These are phyloP conservation scores for Zoanthus solanderi DNA, from an alignment of 92 coral and sea anemone genomes.

Conservation along the genomic window DNA sequence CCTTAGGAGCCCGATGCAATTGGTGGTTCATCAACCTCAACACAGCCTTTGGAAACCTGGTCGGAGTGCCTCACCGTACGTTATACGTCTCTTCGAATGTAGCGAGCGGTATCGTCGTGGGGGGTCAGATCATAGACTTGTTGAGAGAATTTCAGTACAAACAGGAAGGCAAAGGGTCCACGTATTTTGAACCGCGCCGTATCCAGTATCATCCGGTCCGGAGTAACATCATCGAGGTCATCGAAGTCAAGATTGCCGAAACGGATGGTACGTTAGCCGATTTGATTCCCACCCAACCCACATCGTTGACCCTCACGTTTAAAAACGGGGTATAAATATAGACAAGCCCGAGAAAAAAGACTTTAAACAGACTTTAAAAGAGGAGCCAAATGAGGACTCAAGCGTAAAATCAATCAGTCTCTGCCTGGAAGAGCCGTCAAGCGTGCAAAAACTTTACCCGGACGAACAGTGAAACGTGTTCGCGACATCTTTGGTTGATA, in stretches of 20 bases:
- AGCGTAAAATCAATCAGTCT: neutral
- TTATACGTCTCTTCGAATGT: neutral
- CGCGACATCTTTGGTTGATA: slow-evolving; percentile 5
- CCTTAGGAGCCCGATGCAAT: neutral
- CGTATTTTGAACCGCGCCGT: neutral
- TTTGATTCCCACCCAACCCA: too few relatives aligned
- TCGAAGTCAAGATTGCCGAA: neutral
- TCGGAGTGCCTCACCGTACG: neutral
- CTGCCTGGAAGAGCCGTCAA: slow-evolving; percentile 1
- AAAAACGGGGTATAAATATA: too few relatives aligned
- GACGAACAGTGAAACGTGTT: neutral
- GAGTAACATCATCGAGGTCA: neutral
- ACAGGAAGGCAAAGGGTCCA: neutral
- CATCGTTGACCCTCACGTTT: too few relatives aligned
- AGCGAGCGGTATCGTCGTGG: neutral
- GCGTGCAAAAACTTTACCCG: too few relatives aligned
- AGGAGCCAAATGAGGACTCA: neutral
- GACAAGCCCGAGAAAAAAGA: too few relatives aligned
- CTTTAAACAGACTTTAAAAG: too few relatives aligned
- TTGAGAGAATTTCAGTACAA: neutral
- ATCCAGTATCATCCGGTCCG: neutral
- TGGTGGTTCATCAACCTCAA: slow-evolving; percentile 13
- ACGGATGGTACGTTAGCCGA: neutral
- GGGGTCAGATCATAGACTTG: neutral
- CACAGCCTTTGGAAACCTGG: neutral